Base-by-base conservation (phyloP, 2,113 vertebrate genomes). In the Desmodus rotundus region DNA sequence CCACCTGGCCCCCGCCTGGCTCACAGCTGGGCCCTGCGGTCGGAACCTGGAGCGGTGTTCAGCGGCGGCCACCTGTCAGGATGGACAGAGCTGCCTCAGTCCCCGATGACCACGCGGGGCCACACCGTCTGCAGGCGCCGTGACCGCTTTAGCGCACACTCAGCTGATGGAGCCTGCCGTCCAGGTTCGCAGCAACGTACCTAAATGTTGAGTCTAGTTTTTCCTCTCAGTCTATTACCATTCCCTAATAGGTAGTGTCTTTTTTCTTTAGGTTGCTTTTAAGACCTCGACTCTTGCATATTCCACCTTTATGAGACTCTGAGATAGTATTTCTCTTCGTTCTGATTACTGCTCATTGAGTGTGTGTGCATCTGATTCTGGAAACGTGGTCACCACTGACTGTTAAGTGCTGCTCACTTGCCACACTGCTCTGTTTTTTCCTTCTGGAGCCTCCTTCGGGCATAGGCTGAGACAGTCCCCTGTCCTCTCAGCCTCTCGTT, bases 11-110 rank as follows among this genome's bases (percentile, higher is more conserved):
- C n/a, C n/a, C n/a, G n/a, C n/a, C n/a, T n/a, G n/a, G n/a, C n/a
- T n/a, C n/a, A n/a, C n/a, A n/a, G n/a, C n/a, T n/a, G n/a, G n/a
- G 47, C 33, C 38, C 5, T 0, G 3, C 11, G 7, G 50, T 9
- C 68, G 1, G 5, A 16, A 5, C 1, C 11, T 0, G 2, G 4
- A 7, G 24, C 7, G 0, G 24, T 1, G 15, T 33, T 6, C 5
- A n/a, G 9, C 33, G 91, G 2, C 0, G 0, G 36, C 11, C 4
- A 61, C 47, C 56, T 26, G 1, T 33, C 13, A 0, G 68, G 11
- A 2, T 20, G 10, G 19, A 9, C 1, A 9, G 36, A 1, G 28
- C 63, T 41, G 67, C 72, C 88, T 45, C 31, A 0, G 36, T 6
- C 50, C 33, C 63, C 9, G 0, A 5, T 0, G 56, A 8, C 22